A percentile compares a stretch with the other conserved stretches of the same genome.
These are phyloP conservation scores for Sycophila texana DNA, from an alignment of 2,888 invertebrate genomes.

Conservation along the genomic window DNA sequence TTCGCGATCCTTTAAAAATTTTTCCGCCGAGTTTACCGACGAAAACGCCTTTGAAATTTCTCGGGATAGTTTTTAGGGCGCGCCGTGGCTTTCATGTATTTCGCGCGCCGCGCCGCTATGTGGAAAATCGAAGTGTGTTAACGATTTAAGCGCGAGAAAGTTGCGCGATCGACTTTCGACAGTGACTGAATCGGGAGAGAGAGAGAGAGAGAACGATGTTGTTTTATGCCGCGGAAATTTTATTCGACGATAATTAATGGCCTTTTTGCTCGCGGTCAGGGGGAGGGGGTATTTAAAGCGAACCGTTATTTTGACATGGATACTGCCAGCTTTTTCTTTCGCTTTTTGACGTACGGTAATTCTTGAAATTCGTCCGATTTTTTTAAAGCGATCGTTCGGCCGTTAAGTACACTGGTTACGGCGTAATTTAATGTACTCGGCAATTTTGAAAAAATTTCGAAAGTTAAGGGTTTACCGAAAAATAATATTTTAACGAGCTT, in stretches of 20 bases:
- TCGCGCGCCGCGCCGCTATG: background rate
- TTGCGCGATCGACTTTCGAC: background rate
- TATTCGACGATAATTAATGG: background rate
- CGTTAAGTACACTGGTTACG: too few species aligned
- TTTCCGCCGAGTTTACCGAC: background rate
- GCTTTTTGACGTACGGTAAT: too few species aligned
- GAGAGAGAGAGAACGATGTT: background rate
- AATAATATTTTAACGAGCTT: too few species aligned
- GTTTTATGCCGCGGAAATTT: slow-evolving; percentile 1
- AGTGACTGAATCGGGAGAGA: background rate
- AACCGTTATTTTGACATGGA: too few species aligned
- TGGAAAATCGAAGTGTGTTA: slow-evolving; percentile 29
- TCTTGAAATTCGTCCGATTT: too few species aligned
- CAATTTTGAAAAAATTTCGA: too few species aligned
- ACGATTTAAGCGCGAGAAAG: slow-evolving; percentile 25
- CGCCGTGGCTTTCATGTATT: too few species aligned
- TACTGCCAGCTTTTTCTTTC: too few species aligned
- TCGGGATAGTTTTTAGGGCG: background rate
- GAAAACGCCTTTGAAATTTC: background rate
- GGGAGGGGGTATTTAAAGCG: too few species aligned
- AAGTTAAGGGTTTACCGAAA: too few species aligned
- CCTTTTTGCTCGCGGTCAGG: background rate
- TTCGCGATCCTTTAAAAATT: slow-evolving; percentile 11
- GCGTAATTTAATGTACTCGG: too few species aligned
- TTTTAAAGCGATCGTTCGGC: too few species aligned